These are phyloP conservation scores for Channa argus DNA, from an alignment of 2,113 vertebrate genomes.

Conservation along the genomic window DNA sequence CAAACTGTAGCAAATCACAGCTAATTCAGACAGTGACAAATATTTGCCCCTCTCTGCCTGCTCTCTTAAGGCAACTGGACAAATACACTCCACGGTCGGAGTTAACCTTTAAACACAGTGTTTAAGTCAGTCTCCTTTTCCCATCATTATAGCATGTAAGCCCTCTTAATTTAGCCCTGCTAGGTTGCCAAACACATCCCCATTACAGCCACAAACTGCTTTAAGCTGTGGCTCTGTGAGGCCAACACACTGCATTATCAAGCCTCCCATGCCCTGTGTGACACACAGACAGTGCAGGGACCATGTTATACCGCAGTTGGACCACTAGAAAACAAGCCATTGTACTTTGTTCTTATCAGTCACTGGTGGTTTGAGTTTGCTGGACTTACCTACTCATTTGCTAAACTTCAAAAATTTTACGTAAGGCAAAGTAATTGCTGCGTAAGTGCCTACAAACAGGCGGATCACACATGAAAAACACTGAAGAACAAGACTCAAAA, in stretches of 20 bases:
- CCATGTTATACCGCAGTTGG: constrained; percentile 11
- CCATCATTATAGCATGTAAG: constrained; percentile 68
- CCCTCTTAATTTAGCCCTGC: constrained; percentile 75
- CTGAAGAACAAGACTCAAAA: constrained; percentile 60
- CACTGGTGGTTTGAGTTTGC: constrained; percentile 20
- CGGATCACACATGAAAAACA: constrained; percentile 50
- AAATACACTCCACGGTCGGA: constrained; percentile 54
- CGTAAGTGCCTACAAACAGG: constrained; percentile 29
- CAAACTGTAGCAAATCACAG: constrained; percentile 39
- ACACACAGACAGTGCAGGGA: constrained; percentile 25
- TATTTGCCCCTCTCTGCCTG: constrained; percentile 41
- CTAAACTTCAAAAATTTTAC: constrained; percentile 27
- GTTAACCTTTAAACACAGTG: constrained; percentile 67
- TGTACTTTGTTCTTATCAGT: constrained; percentile 25
- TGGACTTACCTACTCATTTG: constrained; percentile 36
- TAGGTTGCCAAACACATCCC: constrained; percentile 66
- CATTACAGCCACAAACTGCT: constrained; percentile 64
- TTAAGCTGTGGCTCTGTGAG: constrained; percentile 41
- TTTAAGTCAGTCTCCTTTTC: constrained; percentile 59
- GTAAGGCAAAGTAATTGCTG: constrained; percentile 34
- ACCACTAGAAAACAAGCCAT: constrained; percentile 29
- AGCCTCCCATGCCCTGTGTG: constrained; percentile 14
- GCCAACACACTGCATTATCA: constrained; percentile 39
- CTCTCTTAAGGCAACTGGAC: constrained; percentile 59
- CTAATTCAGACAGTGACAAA: constrained; percentile 55